Percentiles rank a stretch among this genome's conserved stretches.
phyloP scores from a whole-genome alignment of 2,113 vertebrate genomes.

The Cryptomyrus ogoouensis region DNA sequence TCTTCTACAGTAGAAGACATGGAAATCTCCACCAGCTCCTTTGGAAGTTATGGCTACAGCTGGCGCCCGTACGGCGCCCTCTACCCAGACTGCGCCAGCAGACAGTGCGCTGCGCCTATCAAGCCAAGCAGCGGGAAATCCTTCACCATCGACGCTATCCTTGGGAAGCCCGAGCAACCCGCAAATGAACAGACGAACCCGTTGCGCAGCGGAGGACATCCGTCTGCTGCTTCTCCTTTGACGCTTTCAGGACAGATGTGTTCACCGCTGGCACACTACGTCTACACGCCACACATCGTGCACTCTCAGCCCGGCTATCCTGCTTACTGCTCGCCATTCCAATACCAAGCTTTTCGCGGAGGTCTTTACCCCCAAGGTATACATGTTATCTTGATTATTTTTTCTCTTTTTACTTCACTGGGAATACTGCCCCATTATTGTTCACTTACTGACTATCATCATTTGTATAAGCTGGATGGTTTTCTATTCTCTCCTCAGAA shows the following conservation, averaged over 20 bases:
- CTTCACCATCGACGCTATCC: constrained; percentile 68
- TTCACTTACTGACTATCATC: not conserved
- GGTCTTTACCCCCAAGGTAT: constrained; percentile 67
- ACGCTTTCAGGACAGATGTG: constrained; percentile 43
- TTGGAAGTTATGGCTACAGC: constrained; percentile 46
- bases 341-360: constrained; percentile 53
- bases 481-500: constrained; percentile 41
- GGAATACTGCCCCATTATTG: not conserved
- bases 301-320: constrained; percentile 51
- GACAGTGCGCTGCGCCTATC: constrained; percentile 28
- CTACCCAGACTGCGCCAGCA: constrained; percentile 38
- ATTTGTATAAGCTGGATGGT: not conserved
- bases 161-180: constrained; percentile 50
- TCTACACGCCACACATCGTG: constrained; percentile 45
- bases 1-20: constrained; percentile 36
- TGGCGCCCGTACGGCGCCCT: constrained; percentile 49
- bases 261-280: constrained; percentile 35
- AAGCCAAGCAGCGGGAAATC: constrained; percentile 53
- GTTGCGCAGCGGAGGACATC: constrained; percentile 30
- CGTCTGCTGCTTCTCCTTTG: constrained; percentile 14
- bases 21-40: constrained; percentile 48
- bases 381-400: constrained; percentile 17
- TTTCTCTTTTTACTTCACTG: not conserved
- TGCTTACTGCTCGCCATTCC: constrained; percentile 56
- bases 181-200: constrained; percentile 28